Evolutionary conservation across 2,113 vertebrate genomes (phyloP).

Genomic region (Callaeas wilsoni): DNA sequence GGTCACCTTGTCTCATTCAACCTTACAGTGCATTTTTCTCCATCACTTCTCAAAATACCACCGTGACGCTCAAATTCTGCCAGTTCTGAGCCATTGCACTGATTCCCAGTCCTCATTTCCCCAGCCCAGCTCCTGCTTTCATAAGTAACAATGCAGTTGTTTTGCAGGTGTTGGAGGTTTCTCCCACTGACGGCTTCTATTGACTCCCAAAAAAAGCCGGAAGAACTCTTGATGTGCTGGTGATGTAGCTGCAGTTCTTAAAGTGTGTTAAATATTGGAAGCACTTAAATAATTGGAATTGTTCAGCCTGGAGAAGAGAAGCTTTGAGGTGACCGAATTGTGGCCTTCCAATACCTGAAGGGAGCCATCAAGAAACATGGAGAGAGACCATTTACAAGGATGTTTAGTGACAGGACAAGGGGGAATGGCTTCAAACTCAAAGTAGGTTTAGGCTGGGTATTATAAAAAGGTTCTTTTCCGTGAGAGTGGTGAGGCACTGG

Average conservation of each 20-base stretch:
- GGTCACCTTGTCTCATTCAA: slow-evolving; percentile 19
- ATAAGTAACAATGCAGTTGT: background rate
- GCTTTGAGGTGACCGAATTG: background rate
- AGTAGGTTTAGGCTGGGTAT: background rate
- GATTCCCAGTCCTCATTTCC: slow-evolving; percentile 46
- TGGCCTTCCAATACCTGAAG: background rate
- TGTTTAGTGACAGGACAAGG: background rate
- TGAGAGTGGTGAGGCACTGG: background rate
- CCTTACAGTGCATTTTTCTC: background rate
- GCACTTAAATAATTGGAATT: background rate
- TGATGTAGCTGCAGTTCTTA: background rate
- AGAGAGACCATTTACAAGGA: background rate
- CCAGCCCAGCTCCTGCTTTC: background rate
- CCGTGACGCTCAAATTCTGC: slow-evolving; percentile 28
- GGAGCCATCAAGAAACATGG: background rate
- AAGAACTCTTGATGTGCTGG: background rate
- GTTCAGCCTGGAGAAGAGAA: background rate
- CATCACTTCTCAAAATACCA: background rate
- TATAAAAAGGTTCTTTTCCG: background rate
- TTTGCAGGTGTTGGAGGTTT: slow-evolving; percentile 52
- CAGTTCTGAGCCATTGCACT: background rate
- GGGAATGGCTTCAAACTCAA: background rate
- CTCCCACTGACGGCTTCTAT: background rate
- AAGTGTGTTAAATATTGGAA: background rate
- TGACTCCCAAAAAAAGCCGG: background rate